Conservation (phyloP, 1,140 invertebrate species). For the Neomicropteryx cornuta region DNA sequence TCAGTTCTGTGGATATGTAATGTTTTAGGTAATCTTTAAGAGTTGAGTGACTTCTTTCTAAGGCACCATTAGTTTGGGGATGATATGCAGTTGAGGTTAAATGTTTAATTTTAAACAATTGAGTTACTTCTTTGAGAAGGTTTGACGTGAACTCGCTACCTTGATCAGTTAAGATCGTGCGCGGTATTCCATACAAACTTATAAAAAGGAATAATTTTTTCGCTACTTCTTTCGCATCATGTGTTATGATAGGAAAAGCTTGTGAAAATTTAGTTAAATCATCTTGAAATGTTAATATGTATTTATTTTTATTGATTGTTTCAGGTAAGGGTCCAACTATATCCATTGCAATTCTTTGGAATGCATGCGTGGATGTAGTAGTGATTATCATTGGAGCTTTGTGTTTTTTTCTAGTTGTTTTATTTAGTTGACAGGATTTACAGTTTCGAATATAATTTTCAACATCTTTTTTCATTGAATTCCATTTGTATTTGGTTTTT, state of each 20-base stretch:
- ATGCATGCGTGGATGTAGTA: conserved; percentile 16
- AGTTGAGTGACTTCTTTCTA: conserved; percentile 16
- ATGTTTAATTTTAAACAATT: conserved; percentile 16
- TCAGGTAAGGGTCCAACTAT: conserved; percentile 21
- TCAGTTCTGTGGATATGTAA: conserved; percentile 12
- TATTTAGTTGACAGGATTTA: conserved; percentile 17
- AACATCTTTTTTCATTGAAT: conserved; percentile 18
- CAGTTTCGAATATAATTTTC: conserved; percentile 20
- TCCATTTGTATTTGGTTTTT: conserved; percentile 18
- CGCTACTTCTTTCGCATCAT: conserved; percentile 20
- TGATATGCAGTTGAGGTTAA: conserved; percentile 19
- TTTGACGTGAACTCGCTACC: conserved; percentile 19
- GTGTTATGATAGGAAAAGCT: conserved; percentile 17
- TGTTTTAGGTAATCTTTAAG: conserved; percentile 17
- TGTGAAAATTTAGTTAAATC: conserved; percentile 21
- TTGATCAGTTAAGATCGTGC: conserved; percentile 19
- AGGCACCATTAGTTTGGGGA: conserved; percentile 12
- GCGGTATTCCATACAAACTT: conserved; percentile 16
- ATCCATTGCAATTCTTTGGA: conserved; percentile 17
- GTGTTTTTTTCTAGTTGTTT: conserved; percentile 14
- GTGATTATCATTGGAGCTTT: conserved; percentile 21
- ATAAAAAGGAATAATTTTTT: conserved; percentile 15
- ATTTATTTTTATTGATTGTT: conserved; percentile 15
- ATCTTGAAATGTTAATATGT: conserved; percentile 22
- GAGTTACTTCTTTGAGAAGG: conserved; percentile 7